Percentiles rank a stretch among this genome's conserved stretches.
These are phyloP conservation scores for Piaya cayana DNA, from an alignment of 2,113 vertebrate genomes.

Conservation along the genomic window DNA sequence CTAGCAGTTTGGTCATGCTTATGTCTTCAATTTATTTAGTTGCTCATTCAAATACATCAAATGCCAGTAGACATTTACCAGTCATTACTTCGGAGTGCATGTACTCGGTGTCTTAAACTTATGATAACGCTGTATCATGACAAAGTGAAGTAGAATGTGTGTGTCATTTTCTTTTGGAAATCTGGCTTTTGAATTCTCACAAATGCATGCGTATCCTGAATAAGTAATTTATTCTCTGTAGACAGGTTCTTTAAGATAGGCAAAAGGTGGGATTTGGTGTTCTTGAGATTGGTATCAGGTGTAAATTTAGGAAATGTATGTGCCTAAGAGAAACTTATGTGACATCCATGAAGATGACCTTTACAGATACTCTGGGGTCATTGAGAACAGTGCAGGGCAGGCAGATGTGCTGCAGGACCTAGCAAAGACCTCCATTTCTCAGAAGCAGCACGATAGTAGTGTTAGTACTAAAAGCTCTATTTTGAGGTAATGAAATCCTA, in stretches of 20 bases:
- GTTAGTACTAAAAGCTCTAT: neutral
- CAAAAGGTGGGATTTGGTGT: neutral
- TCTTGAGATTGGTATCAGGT: neutral
- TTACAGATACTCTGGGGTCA: neutral
- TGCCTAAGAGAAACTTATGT: neutral
- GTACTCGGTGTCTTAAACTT: neutral
- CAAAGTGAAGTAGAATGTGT: neutral
- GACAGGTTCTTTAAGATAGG: neutral
- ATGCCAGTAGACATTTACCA: neutral
- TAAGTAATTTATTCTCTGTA: neutral
- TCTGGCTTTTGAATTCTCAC: neutral
- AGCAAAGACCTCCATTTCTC: neutral
- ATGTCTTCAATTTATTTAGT: neutral
- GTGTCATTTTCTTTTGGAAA: neutral
- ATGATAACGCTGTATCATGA: neutral
- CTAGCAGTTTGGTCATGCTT: neutral
- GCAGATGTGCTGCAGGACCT: neutral
- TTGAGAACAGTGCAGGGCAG: neutral
- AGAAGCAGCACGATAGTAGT: neutral
- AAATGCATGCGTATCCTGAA: neutral
- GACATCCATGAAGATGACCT: neutral
- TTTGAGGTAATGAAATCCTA: neutral
- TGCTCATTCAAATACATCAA: neutral
- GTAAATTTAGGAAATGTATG: neutral
- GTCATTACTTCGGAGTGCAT: neutral